A percentile compares a stretch with the other conserved stretches of the same genome.
Evolutionary conservation across 2,797 vertebrate species (phyloP).

Genomic region (Brotula barbata): DNA sequence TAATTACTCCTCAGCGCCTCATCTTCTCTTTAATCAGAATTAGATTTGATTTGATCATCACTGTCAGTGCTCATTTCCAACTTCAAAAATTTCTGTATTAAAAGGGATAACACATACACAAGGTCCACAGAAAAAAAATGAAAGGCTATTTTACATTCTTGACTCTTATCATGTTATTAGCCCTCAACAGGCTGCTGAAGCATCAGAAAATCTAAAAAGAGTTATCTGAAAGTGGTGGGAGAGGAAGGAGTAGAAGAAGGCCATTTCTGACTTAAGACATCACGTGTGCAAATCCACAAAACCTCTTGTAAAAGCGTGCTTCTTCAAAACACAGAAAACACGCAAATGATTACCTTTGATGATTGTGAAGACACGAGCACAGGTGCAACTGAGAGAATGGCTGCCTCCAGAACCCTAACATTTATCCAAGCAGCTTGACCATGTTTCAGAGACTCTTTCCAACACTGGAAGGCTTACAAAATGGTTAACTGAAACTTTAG

Average conservation of each 20-base stretch:
- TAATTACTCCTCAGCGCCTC: conserved; percentile 23
- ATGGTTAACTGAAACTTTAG: too few species aligned
- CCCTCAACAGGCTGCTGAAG: conserved; percentile 55
- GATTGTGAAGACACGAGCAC: conserved; percentile 27
- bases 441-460: conserved; percentile 28
- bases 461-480: conserved; percentile 24
- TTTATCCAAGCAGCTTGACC: conserved; percentile 25
- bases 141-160: conserved; percentile 69
- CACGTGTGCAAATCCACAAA: conserved; percentile 80
- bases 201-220: conserved; percentile 56
- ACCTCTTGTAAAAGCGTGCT: conserved; percentile 74
- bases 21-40: conserved; percentile 25
- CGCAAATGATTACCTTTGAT: conserved; percentile 54
- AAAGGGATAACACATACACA: conserved; percentile 58
- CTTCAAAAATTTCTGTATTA: conserved; percentile 60
- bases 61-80: conserved; percentile 46
- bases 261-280: conserved; percentile 74
- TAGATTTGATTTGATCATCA: conserved; percentile 38
- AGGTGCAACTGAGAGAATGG: conserved; percentile 12
- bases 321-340: conserved; percentile 67
- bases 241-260: conserved; percentile 66
- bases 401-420: conserved; percentile 18
- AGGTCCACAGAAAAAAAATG: conserved; percentile 47
- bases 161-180: conserved; percentile 46
- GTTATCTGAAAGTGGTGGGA: conserved; percentile 60